Percentiles rank a stretch among this genome's conserved stretches.
Conservation (phyloP, 64 coral and sea anemone genomes). For the Montipora sp. region DNA sequence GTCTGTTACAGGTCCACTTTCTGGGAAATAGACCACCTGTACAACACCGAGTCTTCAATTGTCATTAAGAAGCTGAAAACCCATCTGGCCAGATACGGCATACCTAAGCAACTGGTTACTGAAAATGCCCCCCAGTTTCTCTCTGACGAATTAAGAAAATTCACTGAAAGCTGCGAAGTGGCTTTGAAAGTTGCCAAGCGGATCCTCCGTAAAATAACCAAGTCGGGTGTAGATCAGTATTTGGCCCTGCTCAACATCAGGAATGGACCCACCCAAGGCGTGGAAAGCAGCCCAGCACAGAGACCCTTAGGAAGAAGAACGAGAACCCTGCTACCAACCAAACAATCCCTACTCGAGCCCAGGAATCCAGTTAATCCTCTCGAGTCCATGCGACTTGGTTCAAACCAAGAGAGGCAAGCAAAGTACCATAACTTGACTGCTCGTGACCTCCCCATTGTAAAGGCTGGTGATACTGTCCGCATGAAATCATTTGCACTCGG, state of each 20-base stretch:
- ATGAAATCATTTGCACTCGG: too few relatives aligned
- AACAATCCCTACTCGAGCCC: too few relatives aligned
- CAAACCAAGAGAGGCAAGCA: not conserved
- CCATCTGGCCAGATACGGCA: too few relatives aligned
- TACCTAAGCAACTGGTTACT: not conserved
- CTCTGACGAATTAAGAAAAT: constrained; percentile 18
- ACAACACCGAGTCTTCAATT: not conserved
- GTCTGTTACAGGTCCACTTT: constrained; percentile 29
- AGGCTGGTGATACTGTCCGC: too few relatives aligned
- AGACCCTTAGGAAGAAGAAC: constrained; percentile 36
- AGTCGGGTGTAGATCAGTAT: constrained; percentile 49
- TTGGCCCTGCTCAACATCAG: constrained; percentile 55
- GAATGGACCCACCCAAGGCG: constrained; percentile 42
- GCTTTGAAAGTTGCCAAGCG: constrained; percentile 56
- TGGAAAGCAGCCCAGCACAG: too few relatives aligned
- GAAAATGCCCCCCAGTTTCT: constrained; percentile 36
- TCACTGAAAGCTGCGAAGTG: constrained; percentile 11
- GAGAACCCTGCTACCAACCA: constrained; percentile 44
- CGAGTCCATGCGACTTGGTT: not conserved
- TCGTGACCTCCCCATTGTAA: constrained; percentile 33
- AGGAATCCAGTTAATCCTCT: not conserved
- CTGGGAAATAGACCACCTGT: constrained; percentile 32
- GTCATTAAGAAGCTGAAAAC: constrained; percentile 19
- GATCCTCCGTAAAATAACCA: too few relatives aligned
- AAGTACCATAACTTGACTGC: constrained; percentile 35